Evolutionary conservation across 2,888 invertebrate genomes (phyloP).

Genomic region (Ectemnius lituratus): DNA sequence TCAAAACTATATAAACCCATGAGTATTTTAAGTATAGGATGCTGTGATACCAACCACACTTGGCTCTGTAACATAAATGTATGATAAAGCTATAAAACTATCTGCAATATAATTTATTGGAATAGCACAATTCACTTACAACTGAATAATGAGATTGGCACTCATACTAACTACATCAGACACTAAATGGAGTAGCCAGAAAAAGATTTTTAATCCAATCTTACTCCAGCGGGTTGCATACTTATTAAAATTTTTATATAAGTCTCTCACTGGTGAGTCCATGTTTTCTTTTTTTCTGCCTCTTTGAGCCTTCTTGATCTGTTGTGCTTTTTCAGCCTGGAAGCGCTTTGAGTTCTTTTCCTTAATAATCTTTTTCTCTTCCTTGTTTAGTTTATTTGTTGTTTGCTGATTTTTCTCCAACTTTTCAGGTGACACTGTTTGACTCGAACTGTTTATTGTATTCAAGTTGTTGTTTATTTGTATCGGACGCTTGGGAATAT

Average conservation of each 20-base stretch:
- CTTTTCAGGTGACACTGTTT: slow-evolving; percentile 68
- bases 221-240: slow-evolving; percentile 80
- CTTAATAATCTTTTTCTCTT: slow-evolving; percentile 78
- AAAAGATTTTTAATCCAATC: slow-evolving; percentile 81
- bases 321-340: slow-evolving; percentile 77
- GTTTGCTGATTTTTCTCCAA: slow-evolving; percentile 75
- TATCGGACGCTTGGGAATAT: slow-evolving; percentile 68
- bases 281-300: slow-evolving; percentile 78
- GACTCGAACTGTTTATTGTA: slow-evolving; percentile 68
- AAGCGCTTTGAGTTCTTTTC: slow-evolving; percentile 77
- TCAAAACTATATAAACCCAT: slow-evolving; percentile 68
- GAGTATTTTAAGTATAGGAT: slow-evolving; percentile 74
- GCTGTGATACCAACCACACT: slow-evolving; percentile 73
- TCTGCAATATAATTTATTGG: not conserved
- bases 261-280: slow-evolving; percentile 71
- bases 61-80: slow-evolving; percentile 63
- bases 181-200: slow-evolving; percentile 89
- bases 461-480: slow-evolving; percentile 72
- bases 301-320: slow-evolving; percentile 80
- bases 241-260: slow-evolving; percentile 77
- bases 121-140: slow-evolving; percentile 80
- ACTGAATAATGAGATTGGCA: slow-evolving; percentile 84
- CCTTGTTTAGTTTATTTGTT: slow-evolving; percentile 79
- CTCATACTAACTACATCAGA: slow-evolving; percentile 90
- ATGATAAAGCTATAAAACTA: slow-evolving; percentile 4